Base-by-base conservation (phyloP, 2,797 vertebrate species). In the Carduelis carduelis region DNA sequence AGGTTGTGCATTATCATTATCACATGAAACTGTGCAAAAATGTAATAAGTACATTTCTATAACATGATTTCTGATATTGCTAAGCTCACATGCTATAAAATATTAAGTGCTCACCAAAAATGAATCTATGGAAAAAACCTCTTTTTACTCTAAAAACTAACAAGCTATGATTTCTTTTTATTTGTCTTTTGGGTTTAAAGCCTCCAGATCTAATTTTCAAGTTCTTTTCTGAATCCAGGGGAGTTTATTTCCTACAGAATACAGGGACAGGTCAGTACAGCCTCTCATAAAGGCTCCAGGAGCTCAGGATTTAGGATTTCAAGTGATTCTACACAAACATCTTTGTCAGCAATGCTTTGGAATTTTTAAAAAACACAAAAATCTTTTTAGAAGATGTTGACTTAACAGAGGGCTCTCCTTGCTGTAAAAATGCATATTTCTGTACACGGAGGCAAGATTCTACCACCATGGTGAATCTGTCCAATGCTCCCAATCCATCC, bases 181-280 rank as follows among this genome's bases (percentile, higher is more conserved):
- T 91, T 92, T 92, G 49, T 78, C 91, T 88, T 92, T 88, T 75
- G 87, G 83, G 89, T 76, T 92, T 95, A 78, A 65, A 83, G 27
- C 43, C 55, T 80, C 56, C 76, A 92, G 69, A 63, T 50, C 53
- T 89, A 32, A 91, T 91, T 86, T 93, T 43, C 64, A 59, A 76
- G 14, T 20, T 89, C n/a, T 75, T 81, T 87, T 69, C 50, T 63
- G 65, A 71, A 88, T 47, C 50, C 52, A n/a, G 32, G 43, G 65
- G 55, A 72, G 28, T 89, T 81, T 83, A 39, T 88, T 93, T 95
- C 60, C 69, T 88, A 34, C n/a, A 68, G 85, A 57, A 81, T 68
- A 52, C 1, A 78, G 57, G 59, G 37, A 55, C 41, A 77, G 19
- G 81, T 81, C 87, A 85, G n/a, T 34, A 65, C 23, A 87, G 23